Evolutionary conservation across 2,113 vertebrate genomes (phyloP), one percentile per base, ranked within the genome.

Genomic region (Orthochromis malagaraziensis): DNA sequence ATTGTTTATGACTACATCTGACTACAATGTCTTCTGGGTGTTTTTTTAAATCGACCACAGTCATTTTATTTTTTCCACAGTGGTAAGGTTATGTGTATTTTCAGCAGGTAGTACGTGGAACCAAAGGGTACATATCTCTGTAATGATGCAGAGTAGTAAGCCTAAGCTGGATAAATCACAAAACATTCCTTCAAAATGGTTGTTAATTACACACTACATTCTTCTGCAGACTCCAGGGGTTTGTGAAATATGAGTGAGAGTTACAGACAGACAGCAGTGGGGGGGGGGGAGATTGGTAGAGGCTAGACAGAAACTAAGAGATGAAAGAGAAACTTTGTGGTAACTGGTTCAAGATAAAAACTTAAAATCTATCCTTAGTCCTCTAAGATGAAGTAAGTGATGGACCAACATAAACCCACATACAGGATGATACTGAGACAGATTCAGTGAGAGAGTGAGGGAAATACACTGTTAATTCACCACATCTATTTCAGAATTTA

Each of bases 161-260:
- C 21, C 49, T 75, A n/a, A 49, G 68, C 84, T 86, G 47, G 60
- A 89, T 79, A 87, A 79, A 85, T 83, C 35, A 51, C 79, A 54
- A 26, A 84, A 65, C 80, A 84, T 81, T 83, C 88, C 85, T 63
- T 49, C 2, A 5, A 82, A 92, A 90, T 87, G n/a, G 84, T 60
- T 49, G 58, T 33, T 94, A 87, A 94, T 88, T 91, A 84, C 91
- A 89, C 58, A 89, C 49, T n/a, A 19, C 83, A 91, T 94, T 89
- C 82, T 79, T 94, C 70, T 42, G 12, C 26, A 58, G 54, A 84
- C 83, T 87, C 90, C 86, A 77, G 89, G 82, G 88, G 79, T 81
- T 90, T 91, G 85, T 81, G 90, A 90, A 92, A 92, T 86, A 83
- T 86, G 77, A 47, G 63, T 19, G 24, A 88, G 79, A 60, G 54